Evolutionary conservation across 2,888 invertebrate species (phyloP).

Genomic region (Ceramica pisi): DNA sequence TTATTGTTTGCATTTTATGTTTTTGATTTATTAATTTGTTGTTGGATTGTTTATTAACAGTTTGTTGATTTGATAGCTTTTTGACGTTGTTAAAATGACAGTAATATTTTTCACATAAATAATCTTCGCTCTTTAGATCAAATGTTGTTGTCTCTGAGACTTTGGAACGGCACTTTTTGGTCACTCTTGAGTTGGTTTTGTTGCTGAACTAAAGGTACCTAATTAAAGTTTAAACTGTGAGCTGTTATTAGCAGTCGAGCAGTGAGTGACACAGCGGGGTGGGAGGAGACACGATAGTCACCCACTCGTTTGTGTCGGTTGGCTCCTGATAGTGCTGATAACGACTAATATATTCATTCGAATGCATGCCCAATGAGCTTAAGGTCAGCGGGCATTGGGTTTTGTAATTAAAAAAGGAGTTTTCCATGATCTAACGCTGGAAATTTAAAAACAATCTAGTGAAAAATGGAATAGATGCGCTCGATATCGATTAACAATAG

Average conservation of each 20-base stretch:
- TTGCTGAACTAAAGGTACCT: constrained; percentile 18
- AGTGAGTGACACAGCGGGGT: constrained; percentile 57
- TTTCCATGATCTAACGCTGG: constrained; percentile 16
- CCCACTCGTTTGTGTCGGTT: constrained; percentile 84
- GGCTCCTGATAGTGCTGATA: constrained; percentile 84
- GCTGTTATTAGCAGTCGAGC: constrained; percentile 27
- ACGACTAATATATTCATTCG: constrained; percentile 86
- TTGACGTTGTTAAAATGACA: constrained; percentile 46
- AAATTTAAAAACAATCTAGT: not conserved
- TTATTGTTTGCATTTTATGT: constrained; percentile 82
- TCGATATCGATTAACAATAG: not conserved
- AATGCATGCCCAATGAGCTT: constrained; percentile 84
- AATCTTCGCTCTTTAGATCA: not conserved
- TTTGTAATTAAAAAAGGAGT: not conserved
- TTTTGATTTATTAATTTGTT: constrained; percentile 31
- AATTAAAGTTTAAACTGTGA: constrained; percentile 48
- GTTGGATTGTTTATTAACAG: constrained; percentile 18
- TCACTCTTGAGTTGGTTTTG: not conserved
- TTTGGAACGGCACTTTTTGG: constrained; percentile 37
- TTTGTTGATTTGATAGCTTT: constrained; percentile 26
- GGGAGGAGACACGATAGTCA: constrained; percentile 80
- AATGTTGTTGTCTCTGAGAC: constrained; percentile 10
- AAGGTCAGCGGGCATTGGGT: constrained; percentile 71
- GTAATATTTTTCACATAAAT: constrained; percentile 23
- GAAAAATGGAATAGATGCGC: not conserved